phyloP scores from a whole-genome alignment of 2,888 invertebrate genomes.

The Agriopis leucophaearia region DNA sequence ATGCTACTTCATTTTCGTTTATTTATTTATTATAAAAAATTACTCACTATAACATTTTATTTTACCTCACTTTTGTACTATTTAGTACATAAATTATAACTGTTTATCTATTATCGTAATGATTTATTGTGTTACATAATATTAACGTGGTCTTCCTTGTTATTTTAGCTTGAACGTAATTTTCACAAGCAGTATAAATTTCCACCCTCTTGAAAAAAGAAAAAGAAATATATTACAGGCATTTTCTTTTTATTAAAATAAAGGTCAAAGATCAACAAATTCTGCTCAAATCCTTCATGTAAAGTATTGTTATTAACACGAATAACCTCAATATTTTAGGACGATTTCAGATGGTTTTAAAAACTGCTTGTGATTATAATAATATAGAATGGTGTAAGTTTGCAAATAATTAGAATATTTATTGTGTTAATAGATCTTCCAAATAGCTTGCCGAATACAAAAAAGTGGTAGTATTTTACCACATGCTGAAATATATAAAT shows the following conservation, averaged over 20 bases:
- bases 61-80: too few relatives aligned
- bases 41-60: too few relatives aligned
- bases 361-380: background rate
- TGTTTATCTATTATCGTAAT: background rate
- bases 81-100: background rate
- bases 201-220: slow-evolving; percentile 19
- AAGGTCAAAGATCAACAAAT: slow-evolving; percentile 7
- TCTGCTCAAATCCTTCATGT: slow-evolving; percentile 2
- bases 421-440: background rate
- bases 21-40: background rate
- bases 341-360: background rate
- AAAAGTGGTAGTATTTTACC: too few relatives aligned
- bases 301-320: background rate
- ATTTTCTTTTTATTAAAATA: slow-evolving; percentile 13
- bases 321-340: background rate
- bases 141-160: background rate
- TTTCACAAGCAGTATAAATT: slow-evolving; percentile 20
- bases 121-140: background rate
- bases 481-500: too few relatives aligned
- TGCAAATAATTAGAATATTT: background rate
- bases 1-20: background rate
- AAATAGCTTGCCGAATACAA: background rate
- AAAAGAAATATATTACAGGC: slow-evolving; percentile 13
- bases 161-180: slow-evolving; percentile 18
- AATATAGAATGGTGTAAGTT: background rate